Conservation (phyloP, 2,797 vertebrate species). For the Anguilla marmorata region DNA sequence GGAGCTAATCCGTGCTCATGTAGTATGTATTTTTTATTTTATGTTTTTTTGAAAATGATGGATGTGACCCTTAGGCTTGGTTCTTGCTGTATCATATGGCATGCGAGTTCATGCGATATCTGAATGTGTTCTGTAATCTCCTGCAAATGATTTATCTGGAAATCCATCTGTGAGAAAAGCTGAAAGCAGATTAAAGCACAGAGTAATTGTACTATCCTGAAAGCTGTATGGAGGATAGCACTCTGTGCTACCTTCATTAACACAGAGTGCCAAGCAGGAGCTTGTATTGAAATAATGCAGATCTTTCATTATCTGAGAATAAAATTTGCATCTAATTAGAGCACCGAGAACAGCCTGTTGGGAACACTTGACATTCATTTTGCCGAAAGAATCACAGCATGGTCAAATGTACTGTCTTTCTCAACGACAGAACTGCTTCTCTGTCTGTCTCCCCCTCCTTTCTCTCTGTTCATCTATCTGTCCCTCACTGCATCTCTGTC, state of each 20-base stretch:
- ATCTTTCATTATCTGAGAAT: slow-evolving; percentile 9
- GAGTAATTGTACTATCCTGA: background rate
- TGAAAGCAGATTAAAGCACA: background rate
- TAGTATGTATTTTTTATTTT: background rate
- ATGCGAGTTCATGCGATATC: background rate
- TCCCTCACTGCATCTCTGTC: background rate
- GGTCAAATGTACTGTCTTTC: background rate
- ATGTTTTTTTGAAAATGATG: background rate
- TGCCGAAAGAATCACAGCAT: background rate
- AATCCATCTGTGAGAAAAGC: background rate
- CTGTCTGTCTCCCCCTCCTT: background rate
- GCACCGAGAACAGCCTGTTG: background rate
- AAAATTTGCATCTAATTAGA: slow-evolving; percentile 16
- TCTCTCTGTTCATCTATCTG: background rate
- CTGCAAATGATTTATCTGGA: background rate
- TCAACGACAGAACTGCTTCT: background rate
- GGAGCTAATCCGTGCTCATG: background rate
- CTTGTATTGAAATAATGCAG: slow-evolving; percentile 14
- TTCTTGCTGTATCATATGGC: background rate
- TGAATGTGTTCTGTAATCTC: background rate
- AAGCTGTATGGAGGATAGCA: background rate
- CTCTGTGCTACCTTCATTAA: background rate
- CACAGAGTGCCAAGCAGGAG: background rate
- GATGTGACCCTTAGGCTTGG: background rate
- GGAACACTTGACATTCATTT: background rate